Percentiles rank a stretch among this genome's conserved stretches.
These are phyloP conservation scores for Rhabdophis nuchalis DNA, from an alignment of 2,797 vertebrate species.

Conservation along the genomic window DNA sequence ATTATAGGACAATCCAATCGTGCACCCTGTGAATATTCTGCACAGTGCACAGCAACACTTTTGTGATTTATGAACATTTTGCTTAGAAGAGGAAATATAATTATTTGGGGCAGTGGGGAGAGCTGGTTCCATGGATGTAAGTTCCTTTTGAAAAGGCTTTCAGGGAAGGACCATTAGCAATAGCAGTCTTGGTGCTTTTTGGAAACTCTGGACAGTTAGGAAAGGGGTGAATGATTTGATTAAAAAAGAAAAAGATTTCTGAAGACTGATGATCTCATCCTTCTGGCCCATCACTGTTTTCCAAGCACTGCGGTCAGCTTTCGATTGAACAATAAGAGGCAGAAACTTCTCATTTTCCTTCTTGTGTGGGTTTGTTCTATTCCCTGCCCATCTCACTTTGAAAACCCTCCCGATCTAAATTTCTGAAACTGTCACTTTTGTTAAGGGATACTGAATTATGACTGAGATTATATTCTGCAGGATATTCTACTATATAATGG, in stretches of 20 bases:
- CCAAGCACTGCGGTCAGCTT: background rate
- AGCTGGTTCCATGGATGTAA: background rate
- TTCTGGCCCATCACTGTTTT: background rate
- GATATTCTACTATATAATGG: slow-evolving; percentile 20
- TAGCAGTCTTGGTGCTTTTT: background rate
- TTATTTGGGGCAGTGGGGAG: background rate
- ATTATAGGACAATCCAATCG: background rate
- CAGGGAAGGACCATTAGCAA: background rate
- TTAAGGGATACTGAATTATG: slow-evolving; percentile 16
- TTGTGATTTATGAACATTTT: background rate
- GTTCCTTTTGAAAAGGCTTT: background rate
- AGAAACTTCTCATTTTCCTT: slow-evolving; percentile 2
- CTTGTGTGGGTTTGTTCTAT: background rate
- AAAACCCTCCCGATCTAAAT: slow-evolving; percentile 39
- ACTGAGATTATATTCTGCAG: slow-evolving; percentile 5
- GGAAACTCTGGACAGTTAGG: background rate
- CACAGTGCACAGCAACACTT: background rate
- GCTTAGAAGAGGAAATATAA: background rate
- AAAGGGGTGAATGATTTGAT: background rate
- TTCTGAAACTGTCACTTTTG: slow-evolving; percentile 27
- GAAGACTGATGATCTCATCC: background rate
- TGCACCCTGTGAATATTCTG: background rate
- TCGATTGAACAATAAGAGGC: background rate
- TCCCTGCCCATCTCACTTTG: slow-evolving; percentile 4
- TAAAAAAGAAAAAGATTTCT: background rate